phyloP scores from a whole-genome alignment of 2,113 vertebrate species.

The Ceyx margarethae region DNA sequence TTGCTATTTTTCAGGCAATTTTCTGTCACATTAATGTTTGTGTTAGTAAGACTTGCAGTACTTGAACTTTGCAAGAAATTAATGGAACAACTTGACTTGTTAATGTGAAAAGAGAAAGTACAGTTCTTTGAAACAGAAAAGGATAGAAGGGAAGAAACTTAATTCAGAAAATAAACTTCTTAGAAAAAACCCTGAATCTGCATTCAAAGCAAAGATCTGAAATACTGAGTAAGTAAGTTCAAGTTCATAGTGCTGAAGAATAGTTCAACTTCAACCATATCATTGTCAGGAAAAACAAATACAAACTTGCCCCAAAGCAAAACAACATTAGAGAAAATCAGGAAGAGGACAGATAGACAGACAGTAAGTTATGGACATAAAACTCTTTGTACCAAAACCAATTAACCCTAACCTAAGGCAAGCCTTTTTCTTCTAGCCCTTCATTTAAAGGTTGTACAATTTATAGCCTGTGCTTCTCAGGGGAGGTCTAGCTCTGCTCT shows the following conservation, averaged over 20 bases:
- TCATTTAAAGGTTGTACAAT: conserved; percentile 76
- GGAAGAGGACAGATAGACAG: conserved; percentile 73
- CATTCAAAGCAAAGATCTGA: neutral
- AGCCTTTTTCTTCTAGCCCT: conserved; percentile 56
- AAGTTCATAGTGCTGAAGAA: conserved; percentile 51
- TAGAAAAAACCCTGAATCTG: neutral
- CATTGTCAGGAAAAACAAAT: conserved; percentile 61
- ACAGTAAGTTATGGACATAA: conserved; percentile 78
- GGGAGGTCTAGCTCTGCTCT: conserved; percentile 74
- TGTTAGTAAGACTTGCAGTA: neutral
- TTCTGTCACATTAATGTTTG: neutral
- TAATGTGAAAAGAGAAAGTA: neutral
- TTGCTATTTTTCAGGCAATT: neutral
- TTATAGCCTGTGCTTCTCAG: conserved; percentile 73
- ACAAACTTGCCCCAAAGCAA: conserved; percentile 63
- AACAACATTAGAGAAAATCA: conserved; percentile 69
- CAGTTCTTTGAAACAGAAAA: neutral
- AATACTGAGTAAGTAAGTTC: conserved; percentile 44
- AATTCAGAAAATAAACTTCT: neutral
- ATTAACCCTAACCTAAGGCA: conserved; percentile 75
- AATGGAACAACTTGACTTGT: neutral
- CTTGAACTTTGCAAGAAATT: neutral
- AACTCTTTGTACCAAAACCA: conserved; percentile 76
- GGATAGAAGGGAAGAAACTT: neutral
- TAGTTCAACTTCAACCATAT: conserved; percentile 50